Evolutionary conservation across 2,113 vertebrate genomes (phyloP).

Genomic region (Callithrix jacchus): DNA sequence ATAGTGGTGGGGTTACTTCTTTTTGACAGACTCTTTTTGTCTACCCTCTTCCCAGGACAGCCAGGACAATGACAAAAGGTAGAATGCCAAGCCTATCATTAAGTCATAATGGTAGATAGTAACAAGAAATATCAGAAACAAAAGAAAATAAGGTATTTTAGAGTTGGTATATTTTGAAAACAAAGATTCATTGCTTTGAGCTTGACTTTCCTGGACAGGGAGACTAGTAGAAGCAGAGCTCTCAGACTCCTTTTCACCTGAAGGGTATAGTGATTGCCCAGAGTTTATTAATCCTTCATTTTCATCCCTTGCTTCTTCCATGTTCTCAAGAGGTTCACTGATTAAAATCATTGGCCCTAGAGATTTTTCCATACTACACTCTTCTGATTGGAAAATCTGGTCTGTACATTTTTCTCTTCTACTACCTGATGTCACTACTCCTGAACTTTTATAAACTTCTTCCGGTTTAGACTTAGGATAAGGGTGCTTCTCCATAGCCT

Average conservation of each 20-base stretch:
- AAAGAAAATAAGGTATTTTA: constrained; percentile 85
- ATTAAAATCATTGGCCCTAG: constrained; percentile 73
- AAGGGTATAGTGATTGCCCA: constrained; percentile 19
- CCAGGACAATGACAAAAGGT: constrained; percentile 91
- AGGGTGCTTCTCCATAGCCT: constrained; percentile 42
- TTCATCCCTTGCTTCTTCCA: constrained; percentile 56
- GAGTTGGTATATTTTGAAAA: constrained; percentile 83
- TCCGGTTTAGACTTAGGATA: constrained; percentile 39
- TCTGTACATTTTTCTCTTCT: constrained; percentile 52
- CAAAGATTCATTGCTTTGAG: constrained; percentile 73
- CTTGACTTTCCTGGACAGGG: constrained; percentile 70
- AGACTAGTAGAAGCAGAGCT: constrained; percentile 55
- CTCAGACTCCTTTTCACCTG: constrained; percentile 46
- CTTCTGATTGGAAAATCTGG: constrained; percentile 65
- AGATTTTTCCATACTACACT: constrained; percentile 59
- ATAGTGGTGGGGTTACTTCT: constrained; percentile 72
- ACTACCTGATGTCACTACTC: constrained; percentile 18
- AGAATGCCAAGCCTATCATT: constrained; percentile 89
- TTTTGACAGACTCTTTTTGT: constrained; percentile 82
- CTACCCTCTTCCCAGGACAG: constrained; percentile 86
- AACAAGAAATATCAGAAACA: constrained; percentile 89
- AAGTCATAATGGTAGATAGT: constrained; percentile 90
- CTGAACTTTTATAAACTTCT: constrained; percentile 62
- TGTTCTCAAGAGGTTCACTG: constrained; percentile 77
- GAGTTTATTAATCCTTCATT: constrained; percentile 54